Base-by-base conservation (phyloP, 2,797 vertebrate genomes). In the Austrolebias charrua region DNA sequence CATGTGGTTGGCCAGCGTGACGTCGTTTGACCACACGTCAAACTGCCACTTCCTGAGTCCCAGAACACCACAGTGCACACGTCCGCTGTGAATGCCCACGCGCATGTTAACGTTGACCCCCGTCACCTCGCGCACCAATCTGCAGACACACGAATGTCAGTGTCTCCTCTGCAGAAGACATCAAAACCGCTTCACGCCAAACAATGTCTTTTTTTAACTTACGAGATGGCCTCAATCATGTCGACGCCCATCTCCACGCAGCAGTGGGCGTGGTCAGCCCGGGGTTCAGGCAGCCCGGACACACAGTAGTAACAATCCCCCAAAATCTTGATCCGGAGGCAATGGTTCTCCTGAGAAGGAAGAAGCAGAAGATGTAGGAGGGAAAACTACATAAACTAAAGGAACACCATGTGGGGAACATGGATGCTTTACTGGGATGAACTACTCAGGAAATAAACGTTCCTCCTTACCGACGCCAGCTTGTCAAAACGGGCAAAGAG, bases 91-190 rank as follows among this genome's bases (percentile, higher is more conserved):
- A 84, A 98, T 98, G 78, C 97, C 97, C 13, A 98, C 96, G 0
- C 97, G 95, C 97, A 98, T 98, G 93, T 98, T 98, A 10, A 98
- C 96, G n/a, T 98, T 98, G 73, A 98, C 96, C 20, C 96, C 96
- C 0, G 96, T 98, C 70, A 98, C 96, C 88, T 98, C 96, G 0
- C 96, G 94, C 63, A 98, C 96, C 89, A 98, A 89, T 90, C 96
- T 98, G 71, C 45, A 71, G 7, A 12, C 31, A 75, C 14, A 46
- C 53, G 35, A 3, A 10, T 5, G 16, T 71, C 13, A 54, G 52
- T 1, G 6, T 77, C 31, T 19, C 16, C 7, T 40, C 28, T 9
- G 2, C 13, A 47, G 15, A 46, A 60, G 5, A 19, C 13, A 57
- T 35, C n/a, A 29, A 33, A 24, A 73, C 35, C 19, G 44, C 13